phyloP scores from a whole-genome alignment of 1,140 invertebrate species.

The Neodiprion fabricii region DNA sequence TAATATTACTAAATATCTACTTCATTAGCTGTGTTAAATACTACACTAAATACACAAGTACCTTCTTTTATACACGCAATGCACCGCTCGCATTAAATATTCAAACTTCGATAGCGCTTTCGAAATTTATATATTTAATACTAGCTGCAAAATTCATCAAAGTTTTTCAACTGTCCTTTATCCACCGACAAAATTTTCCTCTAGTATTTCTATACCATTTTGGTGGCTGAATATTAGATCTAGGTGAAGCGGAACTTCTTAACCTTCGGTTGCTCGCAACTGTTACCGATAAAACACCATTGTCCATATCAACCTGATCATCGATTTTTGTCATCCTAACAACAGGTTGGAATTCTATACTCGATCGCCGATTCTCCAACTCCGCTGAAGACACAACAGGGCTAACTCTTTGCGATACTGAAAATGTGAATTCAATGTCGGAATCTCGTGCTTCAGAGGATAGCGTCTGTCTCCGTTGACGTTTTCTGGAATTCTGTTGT shows the following conservation, averaged over 20 bases:
- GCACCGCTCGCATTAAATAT: background rate
- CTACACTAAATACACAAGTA: constrained; percentile 54
- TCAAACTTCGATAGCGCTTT: constrained; percentile 36
- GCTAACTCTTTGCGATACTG: constrained; percentile 45
- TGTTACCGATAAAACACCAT: constrained; percentile 53
- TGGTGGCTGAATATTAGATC: constrained; percentile 39
- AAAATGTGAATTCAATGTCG: constrained; percentile 33
- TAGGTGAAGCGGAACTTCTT: constrained; percentile 54
- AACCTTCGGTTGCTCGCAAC: constrained; percentile 55
- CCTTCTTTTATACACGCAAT: constrained; percentile 47
- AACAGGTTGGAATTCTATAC: constrained; percentile 59
- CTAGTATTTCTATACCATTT: constrained; percentile 46
- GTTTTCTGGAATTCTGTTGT: constrained; percentile 18
- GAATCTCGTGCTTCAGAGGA: constrained; percentile 31
- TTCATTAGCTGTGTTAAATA: constrained; percentile 51
- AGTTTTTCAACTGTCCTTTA: constrained; percentile 53
- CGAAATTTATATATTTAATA: constrained; percentile 21
- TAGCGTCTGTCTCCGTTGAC: constrained; percentile 25
- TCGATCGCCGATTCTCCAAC: constrained; percentile 51
- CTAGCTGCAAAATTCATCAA: constrained; percentile 25
- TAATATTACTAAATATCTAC: constrained; percentile 31
- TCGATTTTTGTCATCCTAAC: constrained; percentile 60
- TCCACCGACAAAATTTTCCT: constrained; percentile 49
- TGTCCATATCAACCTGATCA: constrained; percentile 56
- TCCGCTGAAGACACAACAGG: constrained; percentile 41